Evolutionary conservation across 2,113 vertebrate species (phyloP).

Genomic region (Ictalurus furcatus): DNA sequence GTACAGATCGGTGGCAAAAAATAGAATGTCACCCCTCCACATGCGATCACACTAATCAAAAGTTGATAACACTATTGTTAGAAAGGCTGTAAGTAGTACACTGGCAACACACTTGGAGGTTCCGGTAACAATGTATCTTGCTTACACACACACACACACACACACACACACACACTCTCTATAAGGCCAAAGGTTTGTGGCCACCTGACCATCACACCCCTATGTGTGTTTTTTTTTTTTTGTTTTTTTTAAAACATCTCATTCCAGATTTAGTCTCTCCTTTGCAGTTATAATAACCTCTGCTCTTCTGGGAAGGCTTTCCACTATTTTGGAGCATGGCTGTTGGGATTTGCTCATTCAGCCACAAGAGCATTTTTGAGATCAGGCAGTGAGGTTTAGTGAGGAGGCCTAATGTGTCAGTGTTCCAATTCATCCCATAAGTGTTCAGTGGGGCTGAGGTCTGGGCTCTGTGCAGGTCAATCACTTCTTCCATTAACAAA

Average conservation of each 20-base stretch:
- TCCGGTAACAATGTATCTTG: neutral
- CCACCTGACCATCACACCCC: neutral
- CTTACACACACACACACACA: neutral
- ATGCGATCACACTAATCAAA: neutral
- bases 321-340: neutral
- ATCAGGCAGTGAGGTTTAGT: neutral
- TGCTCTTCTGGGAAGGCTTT: neutral
- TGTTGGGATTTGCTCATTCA: neutral
- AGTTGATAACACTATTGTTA: neutral
- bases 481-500: neutral
- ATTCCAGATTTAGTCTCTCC: neutral
- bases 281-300: neutral
- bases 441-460: neutral
- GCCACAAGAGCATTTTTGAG: neutral
- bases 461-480: neutral
- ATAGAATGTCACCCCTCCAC: constrained; percentile 1
- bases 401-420: neutral
- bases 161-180: neutral
- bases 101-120: neutral
- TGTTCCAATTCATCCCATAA: neutral
- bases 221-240: neutral
- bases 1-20: neutral
- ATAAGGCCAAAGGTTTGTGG: neutral
- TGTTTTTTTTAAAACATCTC: neutral
- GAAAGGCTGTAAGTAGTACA: constrained; percentile 7